phyloP scores from a whole-genome alignment of 2,797 vertebrate species.

The Dromococcyx pavoninus region DNA sequence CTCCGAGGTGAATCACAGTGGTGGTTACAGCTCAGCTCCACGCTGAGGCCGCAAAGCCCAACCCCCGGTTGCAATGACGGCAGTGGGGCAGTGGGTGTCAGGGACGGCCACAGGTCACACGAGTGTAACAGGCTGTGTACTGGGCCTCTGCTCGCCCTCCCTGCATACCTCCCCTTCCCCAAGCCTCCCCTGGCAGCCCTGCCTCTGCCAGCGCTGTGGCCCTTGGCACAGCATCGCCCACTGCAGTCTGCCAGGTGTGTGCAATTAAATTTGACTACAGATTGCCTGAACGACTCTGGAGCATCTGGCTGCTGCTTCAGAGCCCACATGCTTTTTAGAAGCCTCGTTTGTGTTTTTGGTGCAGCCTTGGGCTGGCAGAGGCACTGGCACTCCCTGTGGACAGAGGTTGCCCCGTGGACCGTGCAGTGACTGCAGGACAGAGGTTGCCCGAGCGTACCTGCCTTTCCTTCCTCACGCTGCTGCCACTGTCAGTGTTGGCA shows the following conservation, averaged over 20 bases:
- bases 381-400: too few relatives aligned
- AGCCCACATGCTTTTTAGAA: neutral
- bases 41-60: neutral
- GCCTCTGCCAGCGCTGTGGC: neutral
- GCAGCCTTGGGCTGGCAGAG: too few relatives aligned
- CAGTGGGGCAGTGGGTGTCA: fast-evolving
- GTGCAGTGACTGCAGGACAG: fast-evolving
- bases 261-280: neutral
- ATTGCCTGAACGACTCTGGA: fast-evolving
- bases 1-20: neutral
- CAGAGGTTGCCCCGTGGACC: neutral
- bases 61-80: fast-evolving
- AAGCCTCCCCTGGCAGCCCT: neutral
- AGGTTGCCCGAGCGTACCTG: fast-evolving
- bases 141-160: fast-evolving
- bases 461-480: neutral
- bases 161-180: neutral
- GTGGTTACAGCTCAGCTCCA: neutral
- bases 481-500: neutral
- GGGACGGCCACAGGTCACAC: neutral
- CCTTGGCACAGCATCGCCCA: fast-evolving
- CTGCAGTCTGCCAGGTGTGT: fast-evolving
- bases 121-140: fast-evolving
- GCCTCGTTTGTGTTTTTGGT: neutral
- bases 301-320: neutral